Percentiles rank a stretch among this genome's conserved stretches.
phyloP scores from a whole-genome alignment of 2,113 vertebrate genomes.

The Ascaphus truei region DNA sequence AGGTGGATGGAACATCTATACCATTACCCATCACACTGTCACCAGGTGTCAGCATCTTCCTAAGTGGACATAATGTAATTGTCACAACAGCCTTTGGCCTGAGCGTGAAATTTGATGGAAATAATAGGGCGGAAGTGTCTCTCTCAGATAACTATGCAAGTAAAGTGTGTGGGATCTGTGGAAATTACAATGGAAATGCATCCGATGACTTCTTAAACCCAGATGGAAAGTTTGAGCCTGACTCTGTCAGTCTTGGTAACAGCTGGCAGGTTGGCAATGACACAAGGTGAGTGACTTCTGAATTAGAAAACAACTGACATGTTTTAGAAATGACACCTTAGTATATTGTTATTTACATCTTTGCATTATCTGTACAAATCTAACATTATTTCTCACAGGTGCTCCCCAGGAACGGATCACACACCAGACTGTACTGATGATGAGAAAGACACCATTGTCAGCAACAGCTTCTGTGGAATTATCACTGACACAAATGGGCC shows the following conservation, averaged over 20 bases:
- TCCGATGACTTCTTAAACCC: constrained; percentile 59
- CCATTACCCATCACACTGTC: constrained; percentile 41
- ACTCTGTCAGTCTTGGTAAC: constrained; percentile 54
- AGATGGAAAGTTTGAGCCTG: constrained; percentile 47
- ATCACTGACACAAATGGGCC: constrained; percentile 43
- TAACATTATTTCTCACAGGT: constrained; percentile 28
- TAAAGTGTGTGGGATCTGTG: constrained; percentile 52
- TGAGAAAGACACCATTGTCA: constrained; percentile 44
- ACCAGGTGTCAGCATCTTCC: not conserved
- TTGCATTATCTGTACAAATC: not conserved
- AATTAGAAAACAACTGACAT: too few species aligned
- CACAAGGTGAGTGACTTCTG: constrained; percentile 51
- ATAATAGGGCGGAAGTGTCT: constrained; percentile 43
- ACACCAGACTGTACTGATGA: constrained; percentile 46
- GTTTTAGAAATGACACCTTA: too few species aligned
- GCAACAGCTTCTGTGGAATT: constrained; percentile 18
- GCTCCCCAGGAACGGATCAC: constrained; percentile 41
- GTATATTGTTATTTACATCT: too few species aligned
- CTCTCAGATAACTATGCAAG: constrained; percentile 41
- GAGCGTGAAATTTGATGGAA: constrained; percentile 54
- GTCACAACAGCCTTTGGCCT: constrained; percentile 51
- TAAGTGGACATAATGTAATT: constrained; percentile 45
- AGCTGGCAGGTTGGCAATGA: constrained; percentile 59
- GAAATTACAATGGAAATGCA: constrained; percentile 48
- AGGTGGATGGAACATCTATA: constrained; percentile 49